phyloP scores from a whole-genome alignment of 2,113 vertebrate species.

The Dromas ardeola region DNA sequence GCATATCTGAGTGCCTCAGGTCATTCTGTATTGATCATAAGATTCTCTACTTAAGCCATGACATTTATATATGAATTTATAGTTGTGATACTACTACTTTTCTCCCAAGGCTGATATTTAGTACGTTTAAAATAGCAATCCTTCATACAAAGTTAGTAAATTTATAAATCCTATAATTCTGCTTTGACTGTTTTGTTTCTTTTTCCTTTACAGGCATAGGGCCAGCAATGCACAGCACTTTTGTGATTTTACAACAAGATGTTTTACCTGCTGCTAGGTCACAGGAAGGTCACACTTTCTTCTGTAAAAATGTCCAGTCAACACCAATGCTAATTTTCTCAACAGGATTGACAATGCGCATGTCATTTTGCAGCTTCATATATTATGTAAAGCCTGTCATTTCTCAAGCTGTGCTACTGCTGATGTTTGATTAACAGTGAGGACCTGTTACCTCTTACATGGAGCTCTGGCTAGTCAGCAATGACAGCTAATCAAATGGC shows the following conservation, averaged over 20 bases:
- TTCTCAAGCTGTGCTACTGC: constrained; percentile 39
- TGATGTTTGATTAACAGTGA: constrained; percentile 44
- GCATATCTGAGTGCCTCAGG: background rate
- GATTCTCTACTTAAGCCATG: background rate
- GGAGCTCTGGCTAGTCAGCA: background rate
- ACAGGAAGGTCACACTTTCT: background rate
- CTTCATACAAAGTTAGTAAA: background rate
- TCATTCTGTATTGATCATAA: background rate
- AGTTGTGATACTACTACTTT: background rate
- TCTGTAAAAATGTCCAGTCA: background rate
- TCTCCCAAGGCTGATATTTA: background rate
- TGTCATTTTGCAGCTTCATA: constrained; percentile 36
- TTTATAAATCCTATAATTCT: background rate
- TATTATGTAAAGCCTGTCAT: constrained; percentile 48
- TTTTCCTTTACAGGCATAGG: background rate
- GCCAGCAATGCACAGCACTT: background rate
- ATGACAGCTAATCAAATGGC: background rate
- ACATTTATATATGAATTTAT: constrained; percentile 24
- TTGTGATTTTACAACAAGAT: background rate
- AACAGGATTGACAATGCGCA: background rate
- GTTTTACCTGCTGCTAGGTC: background rate
- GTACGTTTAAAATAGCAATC: background rate
- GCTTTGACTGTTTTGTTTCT: background rate
- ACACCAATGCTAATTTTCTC: constrained; percentile 58
- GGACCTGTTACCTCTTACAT: background rate